A percentile compares a stretch with the other conserved stretches of the same genome.
phyloP scores from a whole-genome alignment of 2,113 vertebrate species.

The Nycticebus coucang region DNA sequence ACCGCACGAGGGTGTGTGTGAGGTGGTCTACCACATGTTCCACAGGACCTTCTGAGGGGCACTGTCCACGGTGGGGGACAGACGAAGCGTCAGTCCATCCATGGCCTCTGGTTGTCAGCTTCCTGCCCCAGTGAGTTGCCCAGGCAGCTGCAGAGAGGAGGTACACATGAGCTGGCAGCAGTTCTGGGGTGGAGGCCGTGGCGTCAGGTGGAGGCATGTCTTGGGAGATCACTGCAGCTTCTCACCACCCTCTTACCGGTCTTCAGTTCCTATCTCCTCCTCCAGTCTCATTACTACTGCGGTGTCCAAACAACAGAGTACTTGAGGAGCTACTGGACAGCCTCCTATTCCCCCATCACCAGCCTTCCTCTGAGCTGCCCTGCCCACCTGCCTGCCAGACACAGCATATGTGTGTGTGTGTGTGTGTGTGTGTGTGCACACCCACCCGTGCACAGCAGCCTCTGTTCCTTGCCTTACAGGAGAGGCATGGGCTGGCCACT shows the following conservation, averaged over 20 bases:
- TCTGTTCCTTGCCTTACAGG: accelerated
- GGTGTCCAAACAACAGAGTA: neutral
- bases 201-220: neutral
- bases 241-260: accelerated
- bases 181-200: neutral
- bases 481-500: neutral
- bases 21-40: accelerated
- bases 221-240: accelerated
- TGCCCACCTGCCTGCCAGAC: neutral
- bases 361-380: neutral
- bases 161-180: accelerated
- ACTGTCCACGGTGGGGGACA: neutral
- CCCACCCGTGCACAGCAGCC: too few species aligned
- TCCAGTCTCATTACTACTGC: too few species aligned
- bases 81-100: accelerated
- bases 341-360: accelerated
- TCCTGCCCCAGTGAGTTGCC: accelerated
- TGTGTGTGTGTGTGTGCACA: too few species aligned
- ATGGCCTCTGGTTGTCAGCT: accelerated
- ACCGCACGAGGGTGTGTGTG: accelerated
- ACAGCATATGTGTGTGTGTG: neutral
- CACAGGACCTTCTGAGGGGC: neutral
- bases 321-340: too few species aligned
- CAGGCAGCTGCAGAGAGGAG: neutral
- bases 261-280: neutral